Evolutionary conservation across 2,888 invertebrate genomes (phyloP), one percentile per base, ranked within the genome.

Genomic region (Cremastobaeus sp.): DNA sequence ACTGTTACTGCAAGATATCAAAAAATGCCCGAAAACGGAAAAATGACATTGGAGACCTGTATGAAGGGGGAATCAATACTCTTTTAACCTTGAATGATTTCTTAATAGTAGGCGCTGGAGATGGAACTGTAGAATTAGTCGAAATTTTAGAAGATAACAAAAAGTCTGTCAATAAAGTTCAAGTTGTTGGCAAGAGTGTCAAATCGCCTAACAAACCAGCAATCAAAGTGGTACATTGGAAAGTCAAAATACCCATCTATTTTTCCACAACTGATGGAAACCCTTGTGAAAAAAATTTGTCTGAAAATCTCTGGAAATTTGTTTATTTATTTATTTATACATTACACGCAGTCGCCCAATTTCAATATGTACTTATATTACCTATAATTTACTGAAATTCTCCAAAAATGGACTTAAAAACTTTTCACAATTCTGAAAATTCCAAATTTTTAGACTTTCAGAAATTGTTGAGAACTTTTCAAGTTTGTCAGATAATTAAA

Each of bases 21-120:
- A 88, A 89, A 0, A 88, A 88, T 84, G 81, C 83, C 66, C 91
- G 90, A 75, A 91, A 90, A 73, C 77, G 87, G 11, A 89, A 88
- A 32, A 84, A 88, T 1, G 91, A 91, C 0, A 89, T 90, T 28
- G 91, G 91, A 0, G 85, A 90, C 43, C 89, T 92, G 73, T 93
- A 92, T 76, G 90, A 80, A 4, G 81, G 86, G 89, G 93, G 93
- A 14, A 91, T 95, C 0, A 91, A 92, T 59, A 90, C 92, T 0
- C 89, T 94, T 9, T 82, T 92, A 12, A 89, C 93, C 54, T 50
- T 60, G 2, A 4, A 90, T 48, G 91, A 91, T 0, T 90, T 90
- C 69, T 81, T 95, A 15, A 87, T 96, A 1, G 91, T 97, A 65
- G 97, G 97, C 0, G 92, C 94, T 2, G 97, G 97, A 0, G 93